A percentile compares a stretch with the other conserved stretches of the same genome.
Evolutionary conservation across 2,888 invertebrate species (phyloP).

Genomic region (Tyria jacobaeae): DNA sequence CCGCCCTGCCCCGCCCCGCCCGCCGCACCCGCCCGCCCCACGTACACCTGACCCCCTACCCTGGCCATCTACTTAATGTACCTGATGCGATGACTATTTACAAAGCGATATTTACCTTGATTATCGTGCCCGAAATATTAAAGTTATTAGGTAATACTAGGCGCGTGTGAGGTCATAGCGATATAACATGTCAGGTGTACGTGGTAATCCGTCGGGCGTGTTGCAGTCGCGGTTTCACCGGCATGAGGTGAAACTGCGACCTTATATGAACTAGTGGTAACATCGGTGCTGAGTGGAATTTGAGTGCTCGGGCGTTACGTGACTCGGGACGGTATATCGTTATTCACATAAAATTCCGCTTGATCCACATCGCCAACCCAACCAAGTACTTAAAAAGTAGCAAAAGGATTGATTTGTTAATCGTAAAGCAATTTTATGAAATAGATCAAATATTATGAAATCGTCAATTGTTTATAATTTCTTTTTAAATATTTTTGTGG

Average conservation of each 20-base stretch:
- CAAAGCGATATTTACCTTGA: not conserved
- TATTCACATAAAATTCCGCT: conserved; percentile 52
- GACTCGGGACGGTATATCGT: conserved; percentile 62
- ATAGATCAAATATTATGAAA: not conserved
- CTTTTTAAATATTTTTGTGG: not conserved
- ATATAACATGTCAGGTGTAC: conserved; percentile 45
- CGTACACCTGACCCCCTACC: conserved; percentile 37
- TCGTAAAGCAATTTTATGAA: conserved; percentile 5
- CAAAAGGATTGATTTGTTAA: conserved; percentile 17
- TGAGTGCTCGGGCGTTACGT: conserved; percentile 73
- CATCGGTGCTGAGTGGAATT: conserved; percentile 67
- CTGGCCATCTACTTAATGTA: not conserved
- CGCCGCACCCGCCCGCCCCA: conserved; percentile 46
- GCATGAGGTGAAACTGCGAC: conserved; percentile 29
- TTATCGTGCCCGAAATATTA: not conserved
- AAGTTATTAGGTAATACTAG: not conserved
- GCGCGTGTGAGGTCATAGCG: conserved; percentile 31
- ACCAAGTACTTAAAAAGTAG: not conserved
- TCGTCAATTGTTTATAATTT: not conserved
- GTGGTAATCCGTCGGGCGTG: conserved; percentile 46
- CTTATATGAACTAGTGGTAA: conserved; percentile 46
- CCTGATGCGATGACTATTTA: not conserved
- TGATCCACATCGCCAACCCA: conserved; percentile 31
- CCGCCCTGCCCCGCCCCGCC: conserved; percentile 52
- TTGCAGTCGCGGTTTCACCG: conserved; percentile 37